These are phyloP conservation scores for Lepeophtheirus salmonis DNA, from an alignment of 1,140 invertebrate genomes.

Conservation along the genomic window DNA sequence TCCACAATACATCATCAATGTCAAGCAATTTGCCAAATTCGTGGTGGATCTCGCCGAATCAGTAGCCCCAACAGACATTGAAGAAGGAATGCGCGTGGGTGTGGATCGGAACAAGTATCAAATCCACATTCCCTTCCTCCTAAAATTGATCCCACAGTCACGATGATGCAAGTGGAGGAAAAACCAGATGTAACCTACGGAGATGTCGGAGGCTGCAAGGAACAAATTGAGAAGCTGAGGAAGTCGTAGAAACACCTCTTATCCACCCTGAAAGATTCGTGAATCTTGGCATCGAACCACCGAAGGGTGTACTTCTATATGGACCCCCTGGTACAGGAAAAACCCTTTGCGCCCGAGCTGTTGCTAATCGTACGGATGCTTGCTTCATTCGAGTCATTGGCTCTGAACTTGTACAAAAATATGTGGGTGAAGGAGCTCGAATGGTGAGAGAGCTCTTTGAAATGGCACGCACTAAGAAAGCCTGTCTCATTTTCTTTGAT, in stretches of 20 bases:
- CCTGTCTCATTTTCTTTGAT: slow-evolving; percentile 98
- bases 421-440: slow-evolving; percentile 52
- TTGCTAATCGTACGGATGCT: slow-evolving; percentile 93
- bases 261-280: slow-evolving; percentile 98
- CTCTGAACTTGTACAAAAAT: slow-evolving; percentile 30
- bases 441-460: slow-evolving; percentile 99
- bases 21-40: slow-evolving; percentile 99
- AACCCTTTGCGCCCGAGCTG: slow-evolving; percentile 87
- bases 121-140: slow-evolving; percentile 98
- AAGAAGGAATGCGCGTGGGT: slow-evolving; percentile 98
- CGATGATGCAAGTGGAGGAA: slow-evolving; percentile 99
- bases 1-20: slow-evolving; percentile 98
- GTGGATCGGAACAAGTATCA: slow-evolving; percentile 99
- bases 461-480: slow-evolving; percentile 98
- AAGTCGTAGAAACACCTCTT: slow-evolving; percentile 95
- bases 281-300: slow-evolving; percentile 95
- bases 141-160: slow-evolving; percentile 98
- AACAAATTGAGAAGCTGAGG: slow-evolving; percentile 97
- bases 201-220: slow-evolving; percentile 97
- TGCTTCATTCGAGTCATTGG: slow-evolving; percentile 99
- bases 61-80: slow-evolving; percentile 98
- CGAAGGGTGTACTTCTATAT: slow-evolving; percentile 92
- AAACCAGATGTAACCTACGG: slow-evolving; percentile 99
- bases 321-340: slow-evolving; percentile 96
- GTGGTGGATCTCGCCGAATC: slow-evolving; percentile 97